A percentile compares a stretch with the other conserved stretches of the same genome.
These are phyloP conservation scores for Selene dorsalis DNA, from an alignment of 2,797 vertebrate species.

Conservation along the genomic window DNA sequence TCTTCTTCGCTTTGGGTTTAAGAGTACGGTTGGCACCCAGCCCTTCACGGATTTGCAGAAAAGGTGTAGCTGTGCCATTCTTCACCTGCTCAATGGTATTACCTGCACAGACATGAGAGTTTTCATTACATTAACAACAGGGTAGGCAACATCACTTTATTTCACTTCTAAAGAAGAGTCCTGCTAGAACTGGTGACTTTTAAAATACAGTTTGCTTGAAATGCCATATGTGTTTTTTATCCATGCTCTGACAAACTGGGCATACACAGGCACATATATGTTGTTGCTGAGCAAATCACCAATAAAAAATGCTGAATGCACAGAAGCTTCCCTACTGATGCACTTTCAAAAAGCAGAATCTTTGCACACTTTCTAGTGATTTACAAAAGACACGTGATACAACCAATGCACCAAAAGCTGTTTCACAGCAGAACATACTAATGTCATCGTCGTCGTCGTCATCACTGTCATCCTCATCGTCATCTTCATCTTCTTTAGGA, in stretches of 20 bases:
- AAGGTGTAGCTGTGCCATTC: constrained; percentile 91
- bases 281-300: neutral
- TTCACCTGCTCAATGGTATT: constrained; percentile 93
- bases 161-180: neutral
- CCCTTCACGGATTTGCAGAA: constrained; percentile 95
- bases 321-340: neutral
- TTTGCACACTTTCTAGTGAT: neutral
- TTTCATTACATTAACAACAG: neutral
- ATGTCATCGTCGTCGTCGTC: constrained; percentile 83
- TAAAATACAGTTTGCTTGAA: neutral
- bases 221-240: too few species aligned
- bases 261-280: neutral
- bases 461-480: constrained; percentile 75
- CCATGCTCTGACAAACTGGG: neutral
- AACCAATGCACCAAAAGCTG: neutral
- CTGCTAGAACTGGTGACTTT: neutral
- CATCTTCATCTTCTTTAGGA: constrained; percentile 88
- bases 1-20: constrained; percentile 95
- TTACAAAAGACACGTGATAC: constrained; percentile 8
- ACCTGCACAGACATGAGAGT: constrained; percentile 82
- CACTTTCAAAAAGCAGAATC: constrained; percentile 10
- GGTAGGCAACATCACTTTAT: neutral
- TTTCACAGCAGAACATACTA: constrained; percentile 84
- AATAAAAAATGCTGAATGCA: neutral
- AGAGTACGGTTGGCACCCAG: constrained; percentile 90